These are phyloP conservation scores for Thrips palmi DNA, from an alignment of 1,140 invertebrate genomes.

Conservation along the genomic window DNA sequence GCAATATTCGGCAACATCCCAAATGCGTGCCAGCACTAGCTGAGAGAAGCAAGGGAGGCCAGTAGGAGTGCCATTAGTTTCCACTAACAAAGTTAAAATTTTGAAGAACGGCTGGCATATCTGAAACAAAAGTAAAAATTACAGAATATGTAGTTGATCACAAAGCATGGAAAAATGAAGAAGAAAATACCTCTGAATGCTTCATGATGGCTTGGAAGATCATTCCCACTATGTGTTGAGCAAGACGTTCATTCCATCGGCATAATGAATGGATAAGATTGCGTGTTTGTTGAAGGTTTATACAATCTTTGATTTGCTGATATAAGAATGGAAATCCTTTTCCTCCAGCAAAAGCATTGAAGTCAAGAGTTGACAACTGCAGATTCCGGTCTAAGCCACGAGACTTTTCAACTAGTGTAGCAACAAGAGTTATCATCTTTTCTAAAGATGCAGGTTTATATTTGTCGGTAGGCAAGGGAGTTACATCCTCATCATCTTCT, in stretches of 20 bases:
- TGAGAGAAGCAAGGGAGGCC: slow-evolving; percentile 79
- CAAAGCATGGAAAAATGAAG: neutral
- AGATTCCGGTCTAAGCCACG: slow-evolving; percentile 52
- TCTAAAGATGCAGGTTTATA: slow-evolving; percentile 77
- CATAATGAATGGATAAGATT: slow-evolving; percentile 82
- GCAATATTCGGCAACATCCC: slow-evolving; percentile 78
- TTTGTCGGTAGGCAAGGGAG: slow-evolving; percentile 44
- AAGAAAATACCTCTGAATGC: slow-evolving; percentile 52
- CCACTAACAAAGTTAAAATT: slow-evolving; percentile 58
- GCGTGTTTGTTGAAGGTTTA: slow-evolving; percentile 79
- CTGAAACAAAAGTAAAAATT: slow-evolving; percentile 21
- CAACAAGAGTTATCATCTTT: slow-evolving; percentile 86
- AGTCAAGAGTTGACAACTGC: slow-evolving; percentile 58
- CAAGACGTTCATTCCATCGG: slow-evolving; percentile 72
- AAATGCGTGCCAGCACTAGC: slow-evolving; percentile 65
- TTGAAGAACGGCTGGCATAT: slow-evolving; percentile 80
- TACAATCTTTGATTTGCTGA: slow-evolving; percentile 83
- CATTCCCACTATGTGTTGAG: slow-evolving; percentile 69
- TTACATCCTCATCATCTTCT: slow-evolving; percentile 56
- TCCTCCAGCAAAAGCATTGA: slow-evolving; percentile 63
- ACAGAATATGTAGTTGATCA: neutral
- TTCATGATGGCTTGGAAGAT: slow-evolving; percentile 78
- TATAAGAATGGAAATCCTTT: slow-evolving; percentile 87
- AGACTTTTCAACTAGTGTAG: slow-evolving; percentile 72
- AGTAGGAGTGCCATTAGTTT: slow-evolving; percentile 28